phyloP scores from a whole-genome alignment of 2,888 invertebrate species.

The Anaspis maculata region DNA sequence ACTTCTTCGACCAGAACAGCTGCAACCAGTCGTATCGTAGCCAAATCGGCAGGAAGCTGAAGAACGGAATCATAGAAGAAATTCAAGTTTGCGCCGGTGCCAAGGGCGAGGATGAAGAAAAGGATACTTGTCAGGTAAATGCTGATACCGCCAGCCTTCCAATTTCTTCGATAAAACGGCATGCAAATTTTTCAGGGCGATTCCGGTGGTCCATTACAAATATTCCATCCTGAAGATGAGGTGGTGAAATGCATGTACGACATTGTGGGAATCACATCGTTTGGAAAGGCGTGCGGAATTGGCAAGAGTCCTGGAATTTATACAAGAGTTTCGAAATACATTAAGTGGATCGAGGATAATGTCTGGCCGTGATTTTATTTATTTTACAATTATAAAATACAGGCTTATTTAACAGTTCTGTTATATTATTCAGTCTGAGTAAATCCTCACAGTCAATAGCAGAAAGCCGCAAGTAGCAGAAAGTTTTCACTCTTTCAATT shows the following conservation, averaged over 20 bases:
- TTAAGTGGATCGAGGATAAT: conserved; percentile 45
- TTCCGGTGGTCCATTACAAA: conserved; percentile 55
- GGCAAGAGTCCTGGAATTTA: conserved; percentile 42
- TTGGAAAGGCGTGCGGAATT: conserved; percentile 40
- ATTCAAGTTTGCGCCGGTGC: conserved; percentile 51
- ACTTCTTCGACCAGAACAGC: conserved; percentile 29
- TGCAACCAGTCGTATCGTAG: conserved; percentile 36
- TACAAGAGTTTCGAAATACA: conserved; percentile 42
- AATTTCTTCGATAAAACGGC: no score
- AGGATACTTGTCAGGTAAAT: conserved; percentile 51
- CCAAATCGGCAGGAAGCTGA: conserved; percentile 25
- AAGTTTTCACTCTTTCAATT: no score
- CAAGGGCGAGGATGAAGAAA: conserved; percentile 26
- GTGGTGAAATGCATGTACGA: conserved; percentile 44
- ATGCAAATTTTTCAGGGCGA: conserved; percentile 56
- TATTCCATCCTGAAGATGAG: conserved; percentile 27
- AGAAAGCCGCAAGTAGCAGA: no score
- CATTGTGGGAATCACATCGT: conserved; percentile 44
- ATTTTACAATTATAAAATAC: no score
- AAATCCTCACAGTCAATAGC: no score
- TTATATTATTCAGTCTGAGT: no score
- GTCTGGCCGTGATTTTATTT: no score
- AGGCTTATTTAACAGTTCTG: no score
- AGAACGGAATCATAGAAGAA: conserved; percentile 41
- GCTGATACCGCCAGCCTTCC: no score